phyloP scores from a whole-genome alignment of 2,797 vertebrate genomes.

The Crypturellus tataupa region DNA sequence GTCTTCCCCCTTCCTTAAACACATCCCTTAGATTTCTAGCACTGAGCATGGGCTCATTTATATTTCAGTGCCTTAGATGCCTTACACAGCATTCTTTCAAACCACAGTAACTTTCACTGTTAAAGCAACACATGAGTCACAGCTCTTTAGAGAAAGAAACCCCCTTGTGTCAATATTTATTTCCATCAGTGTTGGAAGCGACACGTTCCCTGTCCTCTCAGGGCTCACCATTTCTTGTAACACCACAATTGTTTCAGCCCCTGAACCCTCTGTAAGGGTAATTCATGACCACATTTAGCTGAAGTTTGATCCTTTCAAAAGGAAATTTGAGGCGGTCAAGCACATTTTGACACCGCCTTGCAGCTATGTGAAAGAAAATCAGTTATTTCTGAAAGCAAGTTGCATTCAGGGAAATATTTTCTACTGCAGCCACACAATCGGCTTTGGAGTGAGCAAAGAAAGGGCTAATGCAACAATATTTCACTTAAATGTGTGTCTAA shows the following conservation, averaged over 20 bases:
- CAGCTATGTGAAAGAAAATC: neutral
- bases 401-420: neutral
- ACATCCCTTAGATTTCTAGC: neutral
- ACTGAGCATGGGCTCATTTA: neutral
- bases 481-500: neutral
- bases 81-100: neutral
- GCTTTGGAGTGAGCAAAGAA: neutral
- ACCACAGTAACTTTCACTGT: neutral
- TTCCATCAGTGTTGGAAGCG: neutral
- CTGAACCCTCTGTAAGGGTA: neutral
- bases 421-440: neutral
- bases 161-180: neutral
- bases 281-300: neutral
- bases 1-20: neutral
- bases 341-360: neutral
- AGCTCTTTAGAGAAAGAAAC: neutral
- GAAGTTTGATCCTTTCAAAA: neutral
- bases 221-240: neutral
- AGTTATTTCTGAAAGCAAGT: neutral
- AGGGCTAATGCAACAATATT: neutral
- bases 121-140: fast-evolving
- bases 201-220: fast-evolving
- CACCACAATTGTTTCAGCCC: neutral
- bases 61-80: neutral
- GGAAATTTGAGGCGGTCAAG: neutral